These are phyloP conservation scores for Charanyca ferruginea DNA, from an alignment of 2,888 invertebrate species.

Conservation along the genomic window DNA sequence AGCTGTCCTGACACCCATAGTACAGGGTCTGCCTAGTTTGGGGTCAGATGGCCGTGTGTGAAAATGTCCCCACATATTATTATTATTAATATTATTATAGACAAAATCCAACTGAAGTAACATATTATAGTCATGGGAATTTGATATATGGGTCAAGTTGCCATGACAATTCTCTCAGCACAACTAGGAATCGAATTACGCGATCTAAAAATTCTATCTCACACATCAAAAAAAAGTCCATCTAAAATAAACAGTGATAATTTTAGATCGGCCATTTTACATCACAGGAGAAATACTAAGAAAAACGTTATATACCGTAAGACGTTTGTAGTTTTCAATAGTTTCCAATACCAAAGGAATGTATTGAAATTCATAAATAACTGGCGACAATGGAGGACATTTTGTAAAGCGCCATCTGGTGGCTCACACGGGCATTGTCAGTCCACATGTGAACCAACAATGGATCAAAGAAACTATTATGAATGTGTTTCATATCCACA, in stretches of 20 bases:
- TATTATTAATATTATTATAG: too few relatives aligned
- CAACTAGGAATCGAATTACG: too few relatives aligned
- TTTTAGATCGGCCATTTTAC: slow-evolving; percentile 14
- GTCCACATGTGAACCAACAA: slow-evolving; percentile 61
- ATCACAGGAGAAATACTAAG: slow-evolving; percentile 11
- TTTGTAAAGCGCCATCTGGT: slow-evolving; percentile 70
- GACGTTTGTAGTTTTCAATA: slow-evolving; percentile 41
- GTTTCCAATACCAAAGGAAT: slow-evolving; percentile 53
- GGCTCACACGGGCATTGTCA: slow-evolving; percentile 70
- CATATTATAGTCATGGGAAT: too few relatives aligned
- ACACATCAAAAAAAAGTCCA: background rate
- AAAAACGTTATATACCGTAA: slow-evolving; percentile 29
- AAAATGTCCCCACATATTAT: too few relatives aligned
- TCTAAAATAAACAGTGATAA: background rate
- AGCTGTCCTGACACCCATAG: too few relatives aligned
- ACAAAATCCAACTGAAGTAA: too few relatives aligned
- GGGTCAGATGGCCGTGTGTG: too few relatives aligned
- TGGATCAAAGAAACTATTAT: slow-evolving; percentile 67
- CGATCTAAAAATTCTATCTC: too few relatives aligned
- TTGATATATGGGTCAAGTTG: too few relatives aligned
- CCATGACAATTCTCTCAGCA: too few relatives aligned
- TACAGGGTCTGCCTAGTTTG: too few relatives aligned
- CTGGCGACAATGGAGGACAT: slow-evolving; percentile 64
- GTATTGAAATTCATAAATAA: slow-evolving; percentile 73
- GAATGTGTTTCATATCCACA: slow-evolving; percentile 60